phyloP scores from a whole-genome alignment of 2,888 invertebrate species.

The Adela reaumurella region DNA sequence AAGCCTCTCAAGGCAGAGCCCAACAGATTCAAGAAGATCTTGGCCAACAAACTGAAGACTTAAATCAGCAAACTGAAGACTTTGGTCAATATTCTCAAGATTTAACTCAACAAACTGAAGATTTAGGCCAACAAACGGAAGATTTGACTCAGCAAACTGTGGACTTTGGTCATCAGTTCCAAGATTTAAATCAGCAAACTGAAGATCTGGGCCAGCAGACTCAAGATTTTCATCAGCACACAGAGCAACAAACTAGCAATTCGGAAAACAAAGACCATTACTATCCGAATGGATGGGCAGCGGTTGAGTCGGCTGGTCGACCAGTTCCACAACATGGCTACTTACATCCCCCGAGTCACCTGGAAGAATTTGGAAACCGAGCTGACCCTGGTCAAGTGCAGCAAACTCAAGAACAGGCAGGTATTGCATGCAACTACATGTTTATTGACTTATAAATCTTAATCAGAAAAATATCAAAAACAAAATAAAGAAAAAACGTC shows the following conservation, averaged over 20 bases:
- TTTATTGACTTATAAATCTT: background rate
- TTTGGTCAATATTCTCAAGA: slow-evolving; percentile 15
- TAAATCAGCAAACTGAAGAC: slow-evolving; percentile 18
- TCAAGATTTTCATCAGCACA: slow-evolving; percentile 5
- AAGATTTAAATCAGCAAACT: slow-evolving; percentile 17
- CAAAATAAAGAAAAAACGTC: background rate
- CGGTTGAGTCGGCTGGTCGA: background rate
- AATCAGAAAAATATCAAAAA: background rate
- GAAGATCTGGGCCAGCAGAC: slow-evolving; percentile 20
- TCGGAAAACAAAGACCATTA: too few relatives aligned
- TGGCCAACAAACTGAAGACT: slow-evolving; percentile 19
- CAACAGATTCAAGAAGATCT: slow-evolving; percentile 13
- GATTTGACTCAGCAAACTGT: slow-evolving; percentile 19
- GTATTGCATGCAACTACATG: background rate
- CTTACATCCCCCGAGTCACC: background rate
- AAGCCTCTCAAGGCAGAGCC: background rate
- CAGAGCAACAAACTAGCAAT: too few relatives aligned
- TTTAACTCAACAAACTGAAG: slow-evolving; percentile 17
- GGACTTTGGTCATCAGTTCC: slow-evolving; percentile 17
- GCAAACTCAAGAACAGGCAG: background rate
- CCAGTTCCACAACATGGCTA: too few relatives aligned
- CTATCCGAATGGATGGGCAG: background rate
- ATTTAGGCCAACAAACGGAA: slow-evolving; percentile 20
- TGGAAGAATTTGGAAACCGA: background rate
- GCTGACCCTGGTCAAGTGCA: background rate